These are phyloP conservation scores for Labroides dimidiatus DNA, from an alignment of 2,797 vertebrate genomes.

Conservation along the genomic window DNA sequence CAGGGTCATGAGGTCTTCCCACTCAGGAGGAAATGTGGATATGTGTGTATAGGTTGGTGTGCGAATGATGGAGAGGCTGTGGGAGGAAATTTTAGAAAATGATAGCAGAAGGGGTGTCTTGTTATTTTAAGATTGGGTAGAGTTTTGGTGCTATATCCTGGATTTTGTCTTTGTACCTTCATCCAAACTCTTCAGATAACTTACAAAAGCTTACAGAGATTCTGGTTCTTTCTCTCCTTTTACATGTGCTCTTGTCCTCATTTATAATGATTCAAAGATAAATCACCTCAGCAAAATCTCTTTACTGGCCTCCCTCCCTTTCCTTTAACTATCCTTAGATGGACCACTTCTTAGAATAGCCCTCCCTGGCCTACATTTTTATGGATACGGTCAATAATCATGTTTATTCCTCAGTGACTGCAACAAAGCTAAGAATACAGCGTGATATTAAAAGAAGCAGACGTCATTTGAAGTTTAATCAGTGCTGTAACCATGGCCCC, in stretches of 20 bases:
- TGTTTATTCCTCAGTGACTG: slow-evolving; percentile 37
- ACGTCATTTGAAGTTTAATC: slow-evolving; percentile 49
- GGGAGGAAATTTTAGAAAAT: slow-evolving; percentile 20
- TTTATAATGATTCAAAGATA: slow-evolving; percentile 55
- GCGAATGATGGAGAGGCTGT: slow-evolving; percentile 13
- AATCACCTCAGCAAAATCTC: slow-evolving; percentile 57
- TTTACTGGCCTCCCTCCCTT: slow-evolving; percentile 30
- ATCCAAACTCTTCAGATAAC: slow-evolving; percentile 39
- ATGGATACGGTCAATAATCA: slow-evolving; percentile 51
- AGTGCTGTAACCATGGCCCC: slow-evolving; percentile 32
- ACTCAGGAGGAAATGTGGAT: slow-evolving; percentile 8
- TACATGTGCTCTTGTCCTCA: slow-evolving; percentile 50
- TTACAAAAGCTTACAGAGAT: slow-evolving; percentile 39
- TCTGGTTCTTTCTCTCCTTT: slow-evolving; percentile 44
- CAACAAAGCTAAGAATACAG: slow-evolving; percentile 33
- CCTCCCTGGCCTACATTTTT: slow-evolving; percentile 49
- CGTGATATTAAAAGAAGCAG: slow-evolving; percentile 40
- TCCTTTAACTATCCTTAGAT: slow-evolving; percentile 38
- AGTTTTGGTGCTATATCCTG: slow-evolving; percentile 43
- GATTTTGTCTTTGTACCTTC: slow-evolving; percentile 49
- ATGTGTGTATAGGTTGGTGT: background rate
- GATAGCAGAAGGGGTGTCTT: slow-evolving; percentile 18
- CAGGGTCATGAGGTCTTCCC: slow-evolving; percentile 27
- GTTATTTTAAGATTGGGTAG: slow-evolving; percentile 42
- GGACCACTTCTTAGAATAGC: slow-evolving; percentile 52